Percentiles rank a stretch among this genome's conserved stretches.
Conservation (phyloP, 2,797 vertebrate species). For the Phoxinus dragarum region DNA sequence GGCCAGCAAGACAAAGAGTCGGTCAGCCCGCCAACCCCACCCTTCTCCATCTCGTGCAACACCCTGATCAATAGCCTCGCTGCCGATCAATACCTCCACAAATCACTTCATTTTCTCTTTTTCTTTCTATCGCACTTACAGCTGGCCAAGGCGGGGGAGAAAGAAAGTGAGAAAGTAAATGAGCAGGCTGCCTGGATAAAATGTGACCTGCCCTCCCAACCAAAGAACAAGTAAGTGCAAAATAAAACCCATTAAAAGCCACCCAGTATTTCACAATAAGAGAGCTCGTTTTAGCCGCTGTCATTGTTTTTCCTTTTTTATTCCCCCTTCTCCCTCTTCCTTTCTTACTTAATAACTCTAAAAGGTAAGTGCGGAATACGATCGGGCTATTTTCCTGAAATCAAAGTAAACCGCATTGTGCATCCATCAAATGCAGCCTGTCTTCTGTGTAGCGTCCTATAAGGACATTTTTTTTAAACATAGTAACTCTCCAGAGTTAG, state of each 20-base stretch:
- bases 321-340: constrained; percentile 31
- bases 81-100: constrained; percentile 74
- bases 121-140: constrained; percentile 47
- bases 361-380: constrained; percentile 74
- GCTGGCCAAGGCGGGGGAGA: constrained; percentile 26
- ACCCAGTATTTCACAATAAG: constrained; percentile 63
- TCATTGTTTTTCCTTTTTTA: constrained; percentile 51
- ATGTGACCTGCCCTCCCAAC: constrained; percentile 59
- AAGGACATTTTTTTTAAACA: background rate
- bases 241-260: constrained; percentile 65
- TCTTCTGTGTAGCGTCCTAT: constrained; percentile 31
- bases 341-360: constrained; percentile 67
- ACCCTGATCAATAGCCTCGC: constrained; percentile 75
- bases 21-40: constrained; percentile 43
- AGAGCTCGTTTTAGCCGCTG: constrained; percentile 63
- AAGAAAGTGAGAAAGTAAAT: constrained; percentile 40
- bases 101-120: constrained; percentile 79
- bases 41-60: constrained; percentile 59
- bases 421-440: constrained; percentile 69
- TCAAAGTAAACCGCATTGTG: constrained; percentile 64
- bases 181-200: constrained; percentile 58
- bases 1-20: constrained; percentile 58
- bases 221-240: constrained; percentile 63
- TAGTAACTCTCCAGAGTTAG: constrained; percentile 2
- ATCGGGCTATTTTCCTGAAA: constrained; percentile 75